phyloP scores from a whole-genome alignment of 2,113 vertebrate genomes.

The Strix uralensis region DNA sequence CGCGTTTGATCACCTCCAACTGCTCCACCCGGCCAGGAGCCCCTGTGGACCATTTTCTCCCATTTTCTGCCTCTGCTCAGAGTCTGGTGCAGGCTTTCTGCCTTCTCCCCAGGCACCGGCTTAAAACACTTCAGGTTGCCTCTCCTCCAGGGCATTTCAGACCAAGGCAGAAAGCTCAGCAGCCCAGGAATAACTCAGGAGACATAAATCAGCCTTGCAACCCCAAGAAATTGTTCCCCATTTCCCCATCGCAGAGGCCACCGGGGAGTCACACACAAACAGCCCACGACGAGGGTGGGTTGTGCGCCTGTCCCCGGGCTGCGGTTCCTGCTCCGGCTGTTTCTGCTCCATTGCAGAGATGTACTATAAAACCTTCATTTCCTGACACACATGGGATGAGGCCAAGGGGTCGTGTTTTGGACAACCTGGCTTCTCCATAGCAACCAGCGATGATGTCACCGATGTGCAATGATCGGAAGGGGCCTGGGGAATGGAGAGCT shows the following conservation, averaged over 20 bases:
- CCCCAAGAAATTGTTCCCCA: not conserved
- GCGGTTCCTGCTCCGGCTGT: not conserved
- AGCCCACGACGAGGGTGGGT: not conserved
- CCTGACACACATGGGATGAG: constrained; percentile 15
- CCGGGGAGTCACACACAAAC: rapidly evolving
- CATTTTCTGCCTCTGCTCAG: not conserved
- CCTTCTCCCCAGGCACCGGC: not conserved
- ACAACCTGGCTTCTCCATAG: constrained; percentile 33
- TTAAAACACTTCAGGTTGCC: too few relatives aligned
- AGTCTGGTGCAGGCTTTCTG: not conserved
- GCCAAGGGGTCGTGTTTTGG: constrained; percentile 55
- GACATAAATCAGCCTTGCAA: not conserved
- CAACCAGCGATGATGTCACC: not conserved
- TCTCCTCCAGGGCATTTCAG: not conserved
- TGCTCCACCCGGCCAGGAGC: not conserved
- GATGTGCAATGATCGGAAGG: not conserved
- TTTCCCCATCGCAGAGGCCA: not conserved
- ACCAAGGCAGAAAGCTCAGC: not conserved
- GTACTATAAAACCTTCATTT: not conserved
- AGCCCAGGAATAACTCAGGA: not conserved
- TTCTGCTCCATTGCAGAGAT: not conserved
- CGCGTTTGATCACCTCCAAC: rapidly evolving
- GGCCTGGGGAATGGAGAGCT: not conserved
- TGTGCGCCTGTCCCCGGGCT: not conserved
- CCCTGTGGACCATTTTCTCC: rapidly evolving